A percentile compares a stretch with the other conserved stretches of the same genome.
Conservation (phyloP, 23 tunicate genomes). For the Trididemnum miniatum region DNA sequence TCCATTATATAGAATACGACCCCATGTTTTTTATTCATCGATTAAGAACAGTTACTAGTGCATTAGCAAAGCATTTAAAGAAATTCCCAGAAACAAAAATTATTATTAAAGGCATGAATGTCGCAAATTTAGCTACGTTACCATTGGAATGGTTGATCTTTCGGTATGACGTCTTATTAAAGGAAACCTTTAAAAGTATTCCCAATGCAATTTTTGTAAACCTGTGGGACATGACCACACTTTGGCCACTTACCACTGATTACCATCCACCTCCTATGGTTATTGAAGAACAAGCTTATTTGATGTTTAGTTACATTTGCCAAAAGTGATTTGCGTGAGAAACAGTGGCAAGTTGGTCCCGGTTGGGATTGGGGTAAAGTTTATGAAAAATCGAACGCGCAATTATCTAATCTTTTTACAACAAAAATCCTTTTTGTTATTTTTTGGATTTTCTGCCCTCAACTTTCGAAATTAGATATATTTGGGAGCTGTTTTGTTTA, state of each 20-base stretch:
- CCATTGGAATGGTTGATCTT: slow-evolving; percentile 20
- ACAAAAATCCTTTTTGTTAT: too few relatives aligned
- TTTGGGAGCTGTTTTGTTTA: too few relatives aligned
- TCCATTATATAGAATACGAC: slow-evolving; percentile 27
- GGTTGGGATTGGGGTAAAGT: too few relatives aligned
- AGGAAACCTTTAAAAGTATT: slow-evolving; percentile 1
- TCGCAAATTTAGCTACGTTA: neutral
- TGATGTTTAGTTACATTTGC: slow-evolving; percentile 29
- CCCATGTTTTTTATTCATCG: slow-evolving; percentile 23
- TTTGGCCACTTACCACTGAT: slow-evolving; percentile 17
- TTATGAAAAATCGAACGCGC: too few relatives aligned
- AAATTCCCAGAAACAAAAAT: slow-evolving; percentile 26
- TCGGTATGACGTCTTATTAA: slow-evolving; percentile 14
- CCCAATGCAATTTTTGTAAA: neutral
- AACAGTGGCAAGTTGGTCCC: too few relatives aligned
- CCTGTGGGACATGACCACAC: slow-evolving; percentile 48
- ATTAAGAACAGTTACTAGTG: slow-evolving; percentile 8
- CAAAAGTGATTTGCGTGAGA: neutral
- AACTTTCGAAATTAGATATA: too few relatives aligned
- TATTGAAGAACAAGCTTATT: slow-evolving; percentile 7
- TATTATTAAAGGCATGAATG: slow-evolving; percentile 30
- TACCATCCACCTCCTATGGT: neutral
- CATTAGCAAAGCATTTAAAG: slow-evolving; percentile 1
- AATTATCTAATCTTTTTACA: too few relatives aligned
- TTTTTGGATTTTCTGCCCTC: too few relatives aligned